phyloP scores from a whole-genome alignment of 2,888 invertebrate species.

The Gerosis bhagava region DNA sequence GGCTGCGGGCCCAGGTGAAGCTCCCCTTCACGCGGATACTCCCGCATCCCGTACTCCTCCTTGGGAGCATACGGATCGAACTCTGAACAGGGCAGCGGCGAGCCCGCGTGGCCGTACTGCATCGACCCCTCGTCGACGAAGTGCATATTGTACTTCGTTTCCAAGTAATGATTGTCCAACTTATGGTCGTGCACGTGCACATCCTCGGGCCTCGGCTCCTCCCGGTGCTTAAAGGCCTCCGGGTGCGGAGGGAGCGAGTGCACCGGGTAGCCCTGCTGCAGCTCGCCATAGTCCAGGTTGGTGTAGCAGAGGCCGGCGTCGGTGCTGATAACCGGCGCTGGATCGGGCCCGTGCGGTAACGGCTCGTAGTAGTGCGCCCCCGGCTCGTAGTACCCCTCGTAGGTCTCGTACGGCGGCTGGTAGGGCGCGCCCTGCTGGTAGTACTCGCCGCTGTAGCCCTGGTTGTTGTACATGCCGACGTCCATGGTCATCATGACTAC shows the following conservation, averaged over 20 bases:
- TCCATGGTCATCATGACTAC: slow-evolving; percentile 91
- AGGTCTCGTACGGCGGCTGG: slow-evolving; percentile 69
- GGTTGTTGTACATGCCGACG: slow-evolving; percentile 90
- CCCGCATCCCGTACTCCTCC: slow-evolving; percentile 78
- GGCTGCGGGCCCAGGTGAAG: slow-evolving; percentile 62
- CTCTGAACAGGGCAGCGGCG: slow-evolving; percentile 80
- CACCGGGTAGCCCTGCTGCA: slow-evolving; percentile 75
- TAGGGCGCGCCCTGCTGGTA: slow-evolving; percentile 76
- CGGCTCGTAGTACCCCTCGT: slow-evolving; percentile 72
- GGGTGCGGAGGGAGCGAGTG: slow-evolving; percentile 80
- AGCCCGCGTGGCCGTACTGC: slow-evolving; percentile 66
- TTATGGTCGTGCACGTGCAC: slow-evolving; percentile 72
- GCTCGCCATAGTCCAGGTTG: slow-evolving; percentile 89
- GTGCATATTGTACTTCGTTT: slow-evolving; percentile 79
- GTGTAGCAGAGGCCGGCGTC: slow-evolving; percentile 95
- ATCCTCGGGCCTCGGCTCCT: slow-evolving; percentile 80
- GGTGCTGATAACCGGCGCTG: slow-evolving; percentile 89
- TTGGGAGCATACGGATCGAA: slow-evolving; percentile 84
- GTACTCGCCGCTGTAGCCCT: slow-evolving; percentile 77
- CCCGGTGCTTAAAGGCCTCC: slow-evolving; percentile 73
- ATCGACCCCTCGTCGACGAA: slow-evolving; percentile 69
- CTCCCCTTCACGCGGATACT: slow-evolving; percentile 63
- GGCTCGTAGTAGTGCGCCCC: slow-evolving; percentile 79
- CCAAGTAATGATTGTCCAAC: slow-evolving; percentile 73
- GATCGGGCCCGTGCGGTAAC: slow-evolving; percentile 66